Evolutionary conservation across 2,797 vertebrate species (phyloP), one percentile per base, ranked within the genome.

Genomic region (Neosilurus mollespiculum): DNA sequence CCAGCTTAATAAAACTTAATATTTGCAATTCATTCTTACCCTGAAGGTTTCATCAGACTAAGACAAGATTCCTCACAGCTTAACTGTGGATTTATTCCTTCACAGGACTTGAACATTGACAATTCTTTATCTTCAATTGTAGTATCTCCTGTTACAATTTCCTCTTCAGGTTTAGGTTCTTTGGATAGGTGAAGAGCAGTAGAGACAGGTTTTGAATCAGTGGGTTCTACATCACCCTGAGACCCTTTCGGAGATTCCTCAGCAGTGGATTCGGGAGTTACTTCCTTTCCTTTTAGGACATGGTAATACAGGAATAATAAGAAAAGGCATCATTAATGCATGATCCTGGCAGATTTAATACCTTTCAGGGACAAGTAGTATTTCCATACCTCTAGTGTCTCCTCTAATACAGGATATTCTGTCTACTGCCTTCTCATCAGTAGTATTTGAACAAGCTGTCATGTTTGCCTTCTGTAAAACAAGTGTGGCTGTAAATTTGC

Each of bases 331-430:
- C 20, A 11, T 43, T 18, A 37, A 24, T 2, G 6, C 37, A 43
- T 71, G 14, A 15, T 1, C n/a, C 20, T 11, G 76, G 24, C 9
- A 79, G 10, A 15, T 24, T 53, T 15, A 58, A 20, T 30, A 81
- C 9, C 30, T 12, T n/a, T 30, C 11, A 69, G 22, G 10, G 16
- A 67, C 7, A 11, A 54, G 16, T 30, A 61, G 18, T 12, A 59
- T 37, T 49, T 77, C 11, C 78, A 14, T 53, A 85, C 85, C 73
- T 83, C 64, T 78, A 26, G 20, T 54, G 16, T 15, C 43, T 80
- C 61, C 61, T 73, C 22, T 18, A 20, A 24, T 54, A 54, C 59
- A 53, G 2, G 70, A 26, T 24, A 16, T 58, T 49, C 10, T 65
- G 10, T 22, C 56, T 24, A 14, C 9, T 59, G 59, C 24, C 56